Conservation (phyloP, 2,888 invertebrate genomes). For the Synergus japonicus region DNA sequence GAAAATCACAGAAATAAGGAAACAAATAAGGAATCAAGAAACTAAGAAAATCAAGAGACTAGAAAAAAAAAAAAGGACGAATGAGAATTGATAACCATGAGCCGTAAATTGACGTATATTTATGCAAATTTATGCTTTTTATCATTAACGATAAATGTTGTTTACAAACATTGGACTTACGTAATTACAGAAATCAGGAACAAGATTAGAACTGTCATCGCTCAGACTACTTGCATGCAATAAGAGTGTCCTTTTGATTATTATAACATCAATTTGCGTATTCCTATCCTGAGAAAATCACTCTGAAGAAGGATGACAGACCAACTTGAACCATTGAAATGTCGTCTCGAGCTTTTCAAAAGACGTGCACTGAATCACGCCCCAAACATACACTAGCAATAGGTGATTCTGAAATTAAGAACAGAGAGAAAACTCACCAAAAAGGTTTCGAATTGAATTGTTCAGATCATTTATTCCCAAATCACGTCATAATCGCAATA, state of each 20-base stretch:
- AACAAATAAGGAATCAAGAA: slow-evolving; percentile 35
- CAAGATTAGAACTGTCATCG: slow-evolving; percentile 20
- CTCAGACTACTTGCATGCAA: slow-evolving; percentile 34
- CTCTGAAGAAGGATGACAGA: background rate
- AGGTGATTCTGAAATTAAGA: background rate
- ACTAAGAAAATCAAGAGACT: slow-evolving; percentile 4
- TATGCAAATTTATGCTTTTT: background rate
- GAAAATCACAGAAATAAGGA: background rate
- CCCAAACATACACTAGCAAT: background rate
- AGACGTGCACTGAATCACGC: slow-evolving; percentile 21
- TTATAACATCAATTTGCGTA: slow-evolving; percentile 3
- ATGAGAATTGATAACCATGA: background rate
- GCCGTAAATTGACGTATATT: background rate
- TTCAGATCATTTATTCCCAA: slow-evolving; percentile 9
- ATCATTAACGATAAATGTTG: slow-evolving; percentile 13
- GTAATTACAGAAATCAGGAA: slow-evolving; percentile 18
- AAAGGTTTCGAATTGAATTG: slow-evolving; percentile 1
- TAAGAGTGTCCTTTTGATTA: background rate
- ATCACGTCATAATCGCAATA: too few relatives aligned
- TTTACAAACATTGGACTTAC: slow-evolving; percentile 41
- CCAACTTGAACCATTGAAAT: background rate
- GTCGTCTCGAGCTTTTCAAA: slow-evolving; percentile 1
- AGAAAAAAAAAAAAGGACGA: background rate
- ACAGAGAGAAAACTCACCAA: slow-evolving; percentile 20
- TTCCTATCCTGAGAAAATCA: background rate